These are phyloP conservation scores for Pleuronectes platessa DNA, from an alignment of 2,113 vertebrate species.

Conservation along the genomic window DNA sequence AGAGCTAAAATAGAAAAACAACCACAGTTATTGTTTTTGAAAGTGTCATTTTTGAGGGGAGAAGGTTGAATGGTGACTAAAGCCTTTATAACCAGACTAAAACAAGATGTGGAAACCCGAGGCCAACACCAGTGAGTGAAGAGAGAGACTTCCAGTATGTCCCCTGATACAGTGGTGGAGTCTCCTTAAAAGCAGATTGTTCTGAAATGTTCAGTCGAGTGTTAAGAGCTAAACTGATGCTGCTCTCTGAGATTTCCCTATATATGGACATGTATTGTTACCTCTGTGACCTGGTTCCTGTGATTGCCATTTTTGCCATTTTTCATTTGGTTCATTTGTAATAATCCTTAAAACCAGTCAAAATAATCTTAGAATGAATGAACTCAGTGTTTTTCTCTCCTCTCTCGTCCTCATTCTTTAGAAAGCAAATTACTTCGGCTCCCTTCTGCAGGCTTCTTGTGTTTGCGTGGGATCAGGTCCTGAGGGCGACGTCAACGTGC, in stretches of 20 bases:
- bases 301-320: slow-evolving; percentile 8
- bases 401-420: slow-evolving; percentile 46
- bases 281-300: neutral
- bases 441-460: slow-evolving; percentile 91
- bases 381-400: slow-evolving; percentile 2
- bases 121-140: slow-evolving; percentile 2
- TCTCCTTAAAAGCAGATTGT: slow-evolving; percentile 47
- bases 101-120: neutral
- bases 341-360: neutral
- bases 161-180: slow-evolving; percentile 9
- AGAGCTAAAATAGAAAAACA: too few species aligned
- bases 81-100: neutral
- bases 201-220: slow-evolving; percentile 51
- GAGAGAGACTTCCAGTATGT: slow-evolving; percentile 30
- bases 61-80: neutral
- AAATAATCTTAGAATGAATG: neutral
- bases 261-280: slow-evolving; percentile 40
- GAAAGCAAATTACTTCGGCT: slow-evolving; percentile 95
- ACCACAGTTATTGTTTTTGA: neutral
- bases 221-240: slow-evolving; percentile 38
- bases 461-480: slow-evolving; percentile 88
- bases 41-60: neutral
- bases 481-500: slow-evolving; percentile 87
- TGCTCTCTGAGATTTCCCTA: slow-evolving; percentile 20
- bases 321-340: neutral